These are phyloP conservation scores for Irena cyanogastra DNA, from an alignment of 2,113 vertebrate species.

Conservation along the genomic window DNA sequence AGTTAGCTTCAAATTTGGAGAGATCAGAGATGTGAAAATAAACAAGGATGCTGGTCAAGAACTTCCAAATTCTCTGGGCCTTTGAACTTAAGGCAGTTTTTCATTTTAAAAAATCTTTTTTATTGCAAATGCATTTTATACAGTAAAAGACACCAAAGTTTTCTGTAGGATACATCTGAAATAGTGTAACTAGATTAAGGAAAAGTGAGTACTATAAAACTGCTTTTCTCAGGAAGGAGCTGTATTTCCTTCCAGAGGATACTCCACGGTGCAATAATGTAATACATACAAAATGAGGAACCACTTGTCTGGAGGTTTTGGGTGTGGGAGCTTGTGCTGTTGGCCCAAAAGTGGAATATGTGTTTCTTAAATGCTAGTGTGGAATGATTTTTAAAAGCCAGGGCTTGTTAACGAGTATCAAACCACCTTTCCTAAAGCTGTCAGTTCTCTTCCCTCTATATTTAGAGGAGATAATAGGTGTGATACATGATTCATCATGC, in stretches of 20 bases:
- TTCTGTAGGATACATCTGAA: not conserved
- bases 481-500: conserved; percentile 30
- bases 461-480: conserved; percentile 25
- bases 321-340: rapidly evolving
- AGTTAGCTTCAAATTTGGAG: not conserved
- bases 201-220: not conserved
- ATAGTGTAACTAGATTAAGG: not conserved
- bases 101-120: rapidly evolving
- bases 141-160: not conserved
- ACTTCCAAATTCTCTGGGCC: not conserved
- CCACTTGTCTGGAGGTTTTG: not conserved
- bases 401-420: not conserved
- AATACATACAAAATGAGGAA: not conserved
- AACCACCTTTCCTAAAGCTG: not conserved
- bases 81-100: not conserved
- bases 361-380: not conserved
- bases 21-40: not conserved
- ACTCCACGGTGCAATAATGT: not conserved
- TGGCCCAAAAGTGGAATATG: not conserved
- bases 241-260: not conserved
- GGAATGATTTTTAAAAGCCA: not conserved
- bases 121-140: not conserved
- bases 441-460: not conserved
- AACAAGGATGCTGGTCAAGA: not conserved
- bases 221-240: not conserved